Conservation (phyloP, 2,113 vertebrate species). For the Pollachius pollachius region DNA sequence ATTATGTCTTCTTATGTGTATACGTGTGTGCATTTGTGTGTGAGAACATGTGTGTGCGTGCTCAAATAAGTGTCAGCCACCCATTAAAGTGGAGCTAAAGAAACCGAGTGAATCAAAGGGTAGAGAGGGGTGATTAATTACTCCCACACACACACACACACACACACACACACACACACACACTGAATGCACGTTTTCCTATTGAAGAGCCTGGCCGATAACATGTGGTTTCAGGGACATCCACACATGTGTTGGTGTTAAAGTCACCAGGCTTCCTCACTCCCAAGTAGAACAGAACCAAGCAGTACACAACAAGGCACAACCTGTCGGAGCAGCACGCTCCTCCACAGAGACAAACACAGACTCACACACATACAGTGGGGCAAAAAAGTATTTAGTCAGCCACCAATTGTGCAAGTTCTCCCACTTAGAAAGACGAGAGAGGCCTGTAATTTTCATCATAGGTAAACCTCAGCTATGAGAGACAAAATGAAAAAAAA, state of each 20-base stretch:
- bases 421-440: too few species aligned
- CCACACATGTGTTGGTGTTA: conserved; percentile 23
- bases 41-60: background rate
- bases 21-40: background rate
- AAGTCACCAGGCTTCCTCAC: conserved; percentile 39
- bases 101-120: background rate
- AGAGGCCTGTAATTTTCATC: too few species aligned
- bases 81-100: background rate
- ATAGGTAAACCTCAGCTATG: too few species aligned
- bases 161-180: background rate
- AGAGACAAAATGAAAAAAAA: too few species aligned
- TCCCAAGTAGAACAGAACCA: conserved; percentile 51
- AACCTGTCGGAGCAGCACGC: background rate
- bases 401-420: too few species aligned
- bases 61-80: background rate
- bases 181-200: background rate
- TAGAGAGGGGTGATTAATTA: background rate
- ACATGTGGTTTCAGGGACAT: too few species aligned
- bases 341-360: conserved; percentile 7
- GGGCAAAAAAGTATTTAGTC: too few species aligned
- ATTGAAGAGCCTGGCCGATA: background rate
- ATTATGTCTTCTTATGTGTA: background rate
- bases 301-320: conserved; percentile 34
- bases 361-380: background rate
- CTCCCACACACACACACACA: background rate